Conservation (phyloP, 2,888 invertebrate species). For the Pachycephus smyrnensis region DNA sequence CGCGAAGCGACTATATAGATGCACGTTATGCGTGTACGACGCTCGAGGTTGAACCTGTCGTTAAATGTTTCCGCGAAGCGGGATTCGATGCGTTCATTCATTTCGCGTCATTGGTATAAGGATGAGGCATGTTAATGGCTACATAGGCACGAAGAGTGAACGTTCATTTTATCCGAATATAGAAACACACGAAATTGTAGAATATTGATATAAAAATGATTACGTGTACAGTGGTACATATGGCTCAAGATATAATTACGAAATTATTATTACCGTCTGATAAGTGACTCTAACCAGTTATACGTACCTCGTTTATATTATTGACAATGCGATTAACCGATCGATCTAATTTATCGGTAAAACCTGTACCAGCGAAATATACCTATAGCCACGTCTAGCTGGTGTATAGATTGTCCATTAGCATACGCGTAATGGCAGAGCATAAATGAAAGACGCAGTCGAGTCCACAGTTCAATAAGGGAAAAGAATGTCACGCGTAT, state of each 20-base stretch:
- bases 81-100: neutral
- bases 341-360: neutral
- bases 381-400: neutral
- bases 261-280: neutral
- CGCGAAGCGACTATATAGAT: neutral
- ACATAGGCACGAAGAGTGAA: neutral
- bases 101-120: neutral
- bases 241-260: neutral
- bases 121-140: neutral
- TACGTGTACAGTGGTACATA: neutral
- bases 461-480: neutral
- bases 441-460: constrained; percentile 19
- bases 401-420: neutral
- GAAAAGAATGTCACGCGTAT: neutral
- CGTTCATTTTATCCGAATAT: neutral
- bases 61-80: neutral
- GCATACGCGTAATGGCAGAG: constrained; percentile 9
- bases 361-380: neutral
- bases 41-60: neutral
- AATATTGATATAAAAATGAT: neutral
- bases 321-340: neutral
- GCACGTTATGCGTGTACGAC: neutral
- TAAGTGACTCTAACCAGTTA: neutral
- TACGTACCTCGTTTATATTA: neutral
- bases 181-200: neutral